A percentile compares a stretch with the other conserved stretches of the same genome.
Conservation (phyloP, 2,888 invertebrate genomes). For the Endotricha flammealis region DNA sequence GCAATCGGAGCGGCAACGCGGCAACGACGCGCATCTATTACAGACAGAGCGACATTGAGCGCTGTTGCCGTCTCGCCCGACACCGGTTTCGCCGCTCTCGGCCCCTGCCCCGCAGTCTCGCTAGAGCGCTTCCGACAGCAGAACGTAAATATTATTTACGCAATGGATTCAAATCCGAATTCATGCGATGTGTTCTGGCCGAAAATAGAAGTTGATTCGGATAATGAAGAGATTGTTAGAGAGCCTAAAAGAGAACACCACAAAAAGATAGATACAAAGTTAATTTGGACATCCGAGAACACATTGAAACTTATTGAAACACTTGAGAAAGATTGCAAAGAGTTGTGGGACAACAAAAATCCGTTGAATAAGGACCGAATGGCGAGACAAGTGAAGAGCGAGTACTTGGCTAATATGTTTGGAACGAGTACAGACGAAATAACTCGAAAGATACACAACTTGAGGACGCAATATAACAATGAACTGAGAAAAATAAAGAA, state of each 20-base stretch:
- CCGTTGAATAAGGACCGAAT: constrained; percentile 45
- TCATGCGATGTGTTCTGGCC: constrained; percentile 49
- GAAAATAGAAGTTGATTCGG: constrained; percentile 54
- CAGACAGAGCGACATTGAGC: constrained; percentile 20
- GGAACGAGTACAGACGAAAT: constrained; percentile 59
- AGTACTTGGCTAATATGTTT: constrained; percentile 54
- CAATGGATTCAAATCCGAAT: constrained; percentile 60
- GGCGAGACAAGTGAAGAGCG: constrained; percentile 44
- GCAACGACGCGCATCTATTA: constrained; percentile 33
- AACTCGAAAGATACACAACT: constrained; percentile 60
- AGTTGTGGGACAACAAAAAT: constrained; percentile 59
- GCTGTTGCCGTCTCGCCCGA: constrained; percentile 59
- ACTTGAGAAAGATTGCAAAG: constrained; percentile 56
- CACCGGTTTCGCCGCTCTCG: constrained; percentile 59
- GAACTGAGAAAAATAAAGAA: constrained; percentile 63
- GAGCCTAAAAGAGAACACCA: too few relatives aligned
- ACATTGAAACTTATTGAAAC: constrained; percentile 54
- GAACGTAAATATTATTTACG: constrained; percentile 34
- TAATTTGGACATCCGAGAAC: constrained; percentile 53
- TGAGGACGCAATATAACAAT: constrained; percentile 63
- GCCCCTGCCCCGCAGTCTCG: constrained; percentile 58
- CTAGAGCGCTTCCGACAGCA: constrained; percentile 57
- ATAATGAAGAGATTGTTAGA: constrained; percentile 37
- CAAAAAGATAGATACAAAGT: constrained; percentile 28
- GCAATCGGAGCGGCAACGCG: constrained; percentile 26